These are phyloP conservation scores for Poecilia gillii DNA, from an alignment of 2,797 vertebrate genomes.

Conservation along the genomic window DNA sequence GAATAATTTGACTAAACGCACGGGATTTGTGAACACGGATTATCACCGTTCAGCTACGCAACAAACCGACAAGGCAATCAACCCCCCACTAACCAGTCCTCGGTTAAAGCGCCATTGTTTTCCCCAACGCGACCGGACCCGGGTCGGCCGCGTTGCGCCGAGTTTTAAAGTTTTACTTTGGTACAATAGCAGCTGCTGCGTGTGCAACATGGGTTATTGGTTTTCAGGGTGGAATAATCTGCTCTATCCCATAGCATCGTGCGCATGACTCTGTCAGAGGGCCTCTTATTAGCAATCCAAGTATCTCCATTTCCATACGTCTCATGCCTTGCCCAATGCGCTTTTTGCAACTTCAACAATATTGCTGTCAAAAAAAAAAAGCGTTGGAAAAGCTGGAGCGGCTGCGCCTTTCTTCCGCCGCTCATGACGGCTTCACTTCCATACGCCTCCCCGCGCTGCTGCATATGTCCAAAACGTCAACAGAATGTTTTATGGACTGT, in stretches of 20 bases:
- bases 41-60: slow-evolving; percentile 73
- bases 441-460: slow-evolving; percentile 71
- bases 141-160: neutral
- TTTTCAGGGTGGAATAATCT: slow-evolving; percentile 29
- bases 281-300: slow-evolving; percentile 46
- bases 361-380: slow-evolving; percentile 30
- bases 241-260: slow-evolving; percentile 26
- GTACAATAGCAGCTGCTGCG: slow-evolving; percentile 34
- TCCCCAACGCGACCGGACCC: slow-evolving; percentile 19
- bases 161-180: slow-evolving; percentile 19
- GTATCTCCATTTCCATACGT: slow-evolving; percentile 73
- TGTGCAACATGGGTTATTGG: slow-evolving; percentile 8
- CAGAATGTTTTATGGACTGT: slow-evolving; percentile 83
- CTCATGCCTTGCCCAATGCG: slow-evolving; percentile 57
- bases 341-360: slow-evolving; percentile 36
- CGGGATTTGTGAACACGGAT: slow-evolving; percentile 75
- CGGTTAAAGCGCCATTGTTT: slow-evolving; percentile 60
- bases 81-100: slow-evolving; percentile 52
- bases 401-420: slow-evolving; percentile 23
- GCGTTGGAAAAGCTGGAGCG: slow-evolving; percentile 41
- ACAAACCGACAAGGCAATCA: slow-evolving; percentile 57
- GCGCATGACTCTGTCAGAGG: slow-evolving; percentile 39
- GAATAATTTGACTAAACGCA: slow-evolving; percentile 82
- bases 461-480: slow-evolving; percentile 80
- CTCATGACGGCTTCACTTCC: slow-evolving; percentile 61